Conservation (phyloP, 2,113 vertebrate species). For the Baryphthengus martii region DNA sequence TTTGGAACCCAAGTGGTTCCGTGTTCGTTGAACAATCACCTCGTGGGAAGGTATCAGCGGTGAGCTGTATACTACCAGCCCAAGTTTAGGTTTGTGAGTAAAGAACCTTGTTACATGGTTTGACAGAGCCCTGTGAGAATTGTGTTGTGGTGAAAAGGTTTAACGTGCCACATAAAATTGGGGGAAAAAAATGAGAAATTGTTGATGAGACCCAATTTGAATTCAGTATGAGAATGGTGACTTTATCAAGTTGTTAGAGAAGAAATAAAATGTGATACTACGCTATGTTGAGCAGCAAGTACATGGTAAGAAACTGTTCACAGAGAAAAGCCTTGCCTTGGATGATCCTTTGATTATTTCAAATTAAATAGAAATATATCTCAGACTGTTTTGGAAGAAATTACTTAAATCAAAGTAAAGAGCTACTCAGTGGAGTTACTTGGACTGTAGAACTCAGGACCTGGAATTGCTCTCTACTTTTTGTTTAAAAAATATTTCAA, state of each 20-base stretch:
- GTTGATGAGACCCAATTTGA: not conserved
- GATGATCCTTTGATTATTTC: constrained; percentile 6
- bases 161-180: not conserved
- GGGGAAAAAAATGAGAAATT: not conserved
- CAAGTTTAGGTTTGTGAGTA: not conserved
- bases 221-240: not conserved
- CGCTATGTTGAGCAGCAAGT: not conserved
- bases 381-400: not conserved
- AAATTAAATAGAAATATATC: not conserved
- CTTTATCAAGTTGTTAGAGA: not conserved
- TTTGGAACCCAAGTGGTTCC: not conserved
- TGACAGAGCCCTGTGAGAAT: not conserved
- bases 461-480: not conserved
- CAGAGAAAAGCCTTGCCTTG: not conserved
- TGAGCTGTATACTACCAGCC: not conserved
- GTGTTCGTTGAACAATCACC: not conserved
- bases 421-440: not conserved
- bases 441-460: not conserved
- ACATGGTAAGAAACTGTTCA: not conserved
- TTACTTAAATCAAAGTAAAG: not conserved
- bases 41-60: not conserved
- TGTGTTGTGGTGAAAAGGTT: not conserved
- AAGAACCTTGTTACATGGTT: not conserved
- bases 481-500: not conserved
- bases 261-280: not conserved